Base-by-base conservation (phyloP, 2,113 vertebrate genomes). In the Circaetus cinerascens region DNA sequence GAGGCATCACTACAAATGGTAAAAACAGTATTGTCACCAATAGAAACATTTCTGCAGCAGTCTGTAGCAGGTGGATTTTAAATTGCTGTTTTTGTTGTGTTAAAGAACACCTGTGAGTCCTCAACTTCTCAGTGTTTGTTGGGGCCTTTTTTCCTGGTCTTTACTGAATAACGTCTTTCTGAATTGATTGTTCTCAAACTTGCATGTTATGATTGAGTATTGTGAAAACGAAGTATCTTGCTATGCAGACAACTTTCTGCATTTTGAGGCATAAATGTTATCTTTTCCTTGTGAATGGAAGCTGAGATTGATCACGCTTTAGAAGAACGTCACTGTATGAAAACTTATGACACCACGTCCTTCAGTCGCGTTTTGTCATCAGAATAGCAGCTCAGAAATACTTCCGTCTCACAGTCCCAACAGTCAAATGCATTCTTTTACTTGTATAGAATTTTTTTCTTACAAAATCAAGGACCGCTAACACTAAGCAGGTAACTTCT, bases 1-100 rank as follows among this genome's bases (percentile, higher is more conserved):
- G 6, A 10, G 23, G 75, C 15, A 15, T 13, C n/a, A 1, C 0
- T 10, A 6, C 16, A 9, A 9, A 3, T 1, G 11, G 3, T 1
- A 21, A 4, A 8, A 10, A 36, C 6, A 11, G 27, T 17, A 2
- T 9, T 56, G 48, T 29, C 59, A 15, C 51, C 53, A 5, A 0
- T 2, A 11, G 32, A 15, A 45, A 6, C 3, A 1, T 15, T 15
- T 8, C 41, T 38, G 56, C 16, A 11, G 48, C 14, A 17, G 38
- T 8, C 48, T 18, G 53, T 7, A 19, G 68, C 71, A 15, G 57
- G 10, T 29, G n/a, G 74, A 2, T 32, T 30, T 21, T 13, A 13
- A 26, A 26, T 16, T 27, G 40, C 63, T n/a, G 53, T 0, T 50
- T 25, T 27, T 34, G 53, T 50, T 40, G 60, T 88, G 79, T 19